Evolutionary conservation across 2,113 vertebrate genomes (phyloP), one percentile per base, ranked within the genome.

Genomic region (Rhinolophus ferrumequinum): DNA sequence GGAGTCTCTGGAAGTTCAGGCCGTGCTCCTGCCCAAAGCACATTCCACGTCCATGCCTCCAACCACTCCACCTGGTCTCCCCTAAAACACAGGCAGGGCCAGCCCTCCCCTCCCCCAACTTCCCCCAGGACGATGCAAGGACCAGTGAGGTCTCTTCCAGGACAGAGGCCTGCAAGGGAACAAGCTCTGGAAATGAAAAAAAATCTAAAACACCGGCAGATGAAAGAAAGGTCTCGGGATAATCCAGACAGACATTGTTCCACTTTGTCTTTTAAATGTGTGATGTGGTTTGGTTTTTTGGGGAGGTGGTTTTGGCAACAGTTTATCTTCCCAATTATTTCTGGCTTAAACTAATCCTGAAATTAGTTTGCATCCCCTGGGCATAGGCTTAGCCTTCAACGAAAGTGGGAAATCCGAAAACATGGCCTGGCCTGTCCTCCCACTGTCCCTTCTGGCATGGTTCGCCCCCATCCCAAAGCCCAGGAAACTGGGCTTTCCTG

Each of bases 1-100:
- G 97, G 30, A 99, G 98, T 38, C 98, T 98, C 88, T 98, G 89
- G 79, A 99, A 99, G 82, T 99, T 98, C 93, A 99, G 98, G 38
- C 98, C 80, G 0, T 99, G 99, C 15, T 99, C 99, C 99, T 99
- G 97, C 0, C 33, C 70, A 80, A 84, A 96, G 75, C 28, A 97
- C 5, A 94, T 6, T 7, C 11, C 0, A 7, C 0, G 16, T 47
- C 44, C 35, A 4, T 16, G 18, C 19, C n/a, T 33, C 28, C 12
- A 10, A 44, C 54, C 73, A 56, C 60, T 73, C 26, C 0, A 24
- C 44, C 8, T 0, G 22, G 10, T 33, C 47, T 50, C 79, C 28
- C 56, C 97, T 50, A 35, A 73, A 22, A 67, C 7, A 33, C 13
- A 12, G 9, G 8, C n/a, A 50, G 47, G 52, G 21, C 33, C 12